phyloP scores from a whole-genome alignment of 2,888 invertebrate genomes.

The Gastracanthus pulcherrimus region DNA sequence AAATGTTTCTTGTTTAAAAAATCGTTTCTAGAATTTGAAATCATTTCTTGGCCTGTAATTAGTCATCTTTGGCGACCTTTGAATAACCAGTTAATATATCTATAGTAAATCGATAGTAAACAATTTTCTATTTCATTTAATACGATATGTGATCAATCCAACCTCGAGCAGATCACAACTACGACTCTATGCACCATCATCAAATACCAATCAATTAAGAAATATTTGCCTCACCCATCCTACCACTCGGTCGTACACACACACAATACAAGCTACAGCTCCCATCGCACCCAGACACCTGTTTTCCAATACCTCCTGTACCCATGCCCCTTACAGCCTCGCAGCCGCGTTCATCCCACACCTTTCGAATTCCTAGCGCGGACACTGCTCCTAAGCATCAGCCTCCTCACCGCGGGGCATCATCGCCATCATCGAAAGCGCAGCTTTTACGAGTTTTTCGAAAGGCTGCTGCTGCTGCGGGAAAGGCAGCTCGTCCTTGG shows the following conservation, averaged over 20 bases:
- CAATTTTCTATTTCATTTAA: too few species aligned
- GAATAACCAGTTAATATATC: too few species aligned
- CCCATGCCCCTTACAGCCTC: background rate
- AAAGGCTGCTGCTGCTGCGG: background rate
- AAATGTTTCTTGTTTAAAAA: too few species aligned
- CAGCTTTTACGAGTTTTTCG: constrained; percentile 20
- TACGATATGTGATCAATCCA: too few species aligned
- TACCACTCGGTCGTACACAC: background rate
- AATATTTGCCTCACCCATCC: too few species aligned
- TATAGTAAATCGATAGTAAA: too few species aligned
- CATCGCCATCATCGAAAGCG: background rate
- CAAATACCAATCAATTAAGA: background rate
- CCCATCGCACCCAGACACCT: background rate
- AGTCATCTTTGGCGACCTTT: too few species aligned
- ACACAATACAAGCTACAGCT: background rate
- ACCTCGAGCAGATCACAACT: too few species aligned
- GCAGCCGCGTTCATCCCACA: background rate
- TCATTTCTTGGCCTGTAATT: too few species aligned
- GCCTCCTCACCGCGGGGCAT: background rate
- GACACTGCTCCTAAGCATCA: background rate
- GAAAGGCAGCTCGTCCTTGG: background rate
- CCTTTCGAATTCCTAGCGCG: constrained; percentile 22
- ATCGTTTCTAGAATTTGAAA: too few species aligned
- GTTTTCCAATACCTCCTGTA: background rate
- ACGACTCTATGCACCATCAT: background rate